Evolutionary conservation across 1,140 invertebrate species (phyloP), one percentile per base, ranked within the genome.

Genomic region (Metopolophium dirhodum): DNA sequence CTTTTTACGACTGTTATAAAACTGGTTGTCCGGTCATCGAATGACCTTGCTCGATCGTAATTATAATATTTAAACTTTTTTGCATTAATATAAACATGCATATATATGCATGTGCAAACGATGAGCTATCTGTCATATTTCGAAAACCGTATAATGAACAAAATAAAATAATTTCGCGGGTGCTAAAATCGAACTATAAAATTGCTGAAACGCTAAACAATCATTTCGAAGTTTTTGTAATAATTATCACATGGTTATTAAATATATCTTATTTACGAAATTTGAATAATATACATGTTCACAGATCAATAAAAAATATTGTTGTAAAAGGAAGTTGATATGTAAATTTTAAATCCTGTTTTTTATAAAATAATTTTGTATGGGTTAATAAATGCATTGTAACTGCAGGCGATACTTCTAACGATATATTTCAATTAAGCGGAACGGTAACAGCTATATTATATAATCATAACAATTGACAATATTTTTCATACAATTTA

Each of bases 1-100:
- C 45, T 68, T 90, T 90, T 90, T 57, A 90, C 23, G 35, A 57
- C 88, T 61, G 26, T 68, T 68, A 90, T 47, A 68, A 68, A 90
- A 90, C 89, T 90, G 37, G 89, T 90, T 37, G 37, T 90, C 26
- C 23, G 57, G 89, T 61, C 89, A 45, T 14, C 26, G 45, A 68
- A 61, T 18, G 57, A 9, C 54, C 89, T 90, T 90, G 89, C 45
- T 90, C 26, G 45, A 45, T 20, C 35, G 26, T 61, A 90, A 90
- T 41, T 45, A 57, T 90, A 37, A 41, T 89, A 7, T 41, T 41
- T 41, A 57, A 89, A 57, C 7, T 41, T 35, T 54, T 89, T 57
- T 41, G 88, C 51, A 57, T 89, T 41, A 26, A 89, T 37, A 18
- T 23, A 54, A 54, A 54, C 23, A 54, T 54, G 51, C 51, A 37